Percentiles rank a stretch among this genome's conserved stretches.
Evolutionary conservation across 2,113 vertebrate genomes (phyloP).

Genomic region (Mus musculus): DNA sequence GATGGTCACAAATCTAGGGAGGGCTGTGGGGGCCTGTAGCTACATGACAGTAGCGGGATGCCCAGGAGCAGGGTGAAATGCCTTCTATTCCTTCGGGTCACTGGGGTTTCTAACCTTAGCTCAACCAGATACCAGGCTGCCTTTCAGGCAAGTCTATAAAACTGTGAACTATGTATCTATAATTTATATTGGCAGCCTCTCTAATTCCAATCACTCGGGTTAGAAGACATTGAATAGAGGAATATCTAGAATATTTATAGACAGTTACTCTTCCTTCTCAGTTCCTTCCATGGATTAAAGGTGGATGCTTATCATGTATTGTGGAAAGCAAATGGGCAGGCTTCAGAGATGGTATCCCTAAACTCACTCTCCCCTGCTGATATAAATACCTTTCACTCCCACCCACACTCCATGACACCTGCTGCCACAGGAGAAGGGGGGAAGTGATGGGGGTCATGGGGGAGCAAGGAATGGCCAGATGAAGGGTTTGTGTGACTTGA

Average conservation of each 20-base stretch:
- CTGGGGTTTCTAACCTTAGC: no score
- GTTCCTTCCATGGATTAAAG: background rate
- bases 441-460: background rate
- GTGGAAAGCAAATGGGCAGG: background rate
- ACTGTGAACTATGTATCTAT: background rate
- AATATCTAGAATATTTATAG: constrained; percentile 25
- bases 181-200: background rate
- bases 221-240: background rate
- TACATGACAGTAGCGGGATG: no score
- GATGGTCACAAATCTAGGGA: no score
- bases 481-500: background rate
- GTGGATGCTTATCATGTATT: background rate
- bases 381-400: background rate
- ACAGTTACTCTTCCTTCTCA: background rate
- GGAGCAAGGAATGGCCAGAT: background rate
- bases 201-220: background rate
- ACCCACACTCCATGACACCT: background rate
- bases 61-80: no score
- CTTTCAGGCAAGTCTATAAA: background rate
- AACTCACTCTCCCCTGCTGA: background rate
- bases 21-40: no score
- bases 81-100: no score
- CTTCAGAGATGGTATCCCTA: background rate
- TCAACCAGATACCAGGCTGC: no score
- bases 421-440: background rate